Conservation (phyloP, 2,797 vertebrate species). For the Falco concolor region DNA sequence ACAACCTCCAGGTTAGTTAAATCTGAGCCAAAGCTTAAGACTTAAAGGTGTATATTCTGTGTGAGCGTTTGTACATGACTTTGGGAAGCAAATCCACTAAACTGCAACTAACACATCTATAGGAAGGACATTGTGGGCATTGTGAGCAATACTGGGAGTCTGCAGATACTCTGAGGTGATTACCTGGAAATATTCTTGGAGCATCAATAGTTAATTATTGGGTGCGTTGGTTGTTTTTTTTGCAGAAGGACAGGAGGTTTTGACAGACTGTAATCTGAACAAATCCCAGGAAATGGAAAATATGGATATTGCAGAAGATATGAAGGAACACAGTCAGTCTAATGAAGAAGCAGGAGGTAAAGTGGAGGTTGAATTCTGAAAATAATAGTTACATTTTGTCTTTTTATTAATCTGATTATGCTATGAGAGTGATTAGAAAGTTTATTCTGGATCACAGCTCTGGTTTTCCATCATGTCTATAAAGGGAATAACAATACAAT, state of each 20-base stretch:
- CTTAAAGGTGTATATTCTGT: background rate
- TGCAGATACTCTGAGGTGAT: background rate
- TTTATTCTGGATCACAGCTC: background rate
- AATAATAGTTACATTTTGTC: background rate
- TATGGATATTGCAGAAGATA: slow-evolving; percentile 57
- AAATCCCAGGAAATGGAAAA: slow-evolving; percentile 70
- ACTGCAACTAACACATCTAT: accelerated
- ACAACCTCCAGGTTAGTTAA: background rate
- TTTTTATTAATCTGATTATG: background rate
- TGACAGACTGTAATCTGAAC: slow-evolving; percentile 63
- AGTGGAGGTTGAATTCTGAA: background rate
- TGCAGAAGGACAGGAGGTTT: slow-evolving; percentile 63
- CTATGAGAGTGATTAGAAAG: background rate
- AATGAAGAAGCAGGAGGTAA: slow-evolving; percentile 73
- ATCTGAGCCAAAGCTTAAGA: background rate
- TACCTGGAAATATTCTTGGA: background rate
- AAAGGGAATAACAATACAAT: background rate
- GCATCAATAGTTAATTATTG: background rate
- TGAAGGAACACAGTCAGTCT: slow-evolving; percentile 47
- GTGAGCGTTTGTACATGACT: background rate
- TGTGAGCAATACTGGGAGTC: background rate
- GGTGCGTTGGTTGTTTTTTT: background rate
- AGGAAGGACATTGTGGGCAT: background rate
- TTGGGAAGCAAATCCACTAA: background rate
- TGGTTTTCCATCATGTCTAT: background rate